Conservation (phyloP, 92 coral and sea anemone species). For the Montipora capitata region DNA sequence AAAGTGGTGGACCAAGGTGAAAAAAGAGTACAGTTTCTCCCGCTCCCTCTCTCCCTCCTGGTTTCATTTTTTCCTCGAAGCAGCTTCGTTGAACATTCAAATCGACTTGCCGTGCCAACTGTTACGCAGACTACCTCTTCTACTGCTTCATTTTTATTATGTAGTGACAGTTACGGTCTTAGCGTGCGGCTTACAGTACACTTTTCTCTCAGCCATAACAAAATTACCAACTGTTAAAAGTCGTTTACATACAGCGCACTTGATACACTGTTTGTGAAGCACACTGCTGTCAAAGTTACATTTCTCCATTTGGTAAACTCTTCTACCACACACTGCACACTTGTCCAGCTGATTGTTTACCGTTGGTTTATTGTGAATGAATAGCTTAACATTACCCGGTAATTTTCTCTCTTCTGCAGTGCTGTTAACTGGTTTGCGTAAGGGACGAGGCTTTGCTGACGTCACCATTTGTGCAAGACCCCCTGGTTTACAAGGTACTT, state of each 20-base stretch:
- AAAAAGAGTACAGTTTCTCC: no score
- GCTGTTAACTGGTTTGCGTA: background rate
- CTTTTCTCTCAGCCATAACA: constrained; percentile 95
- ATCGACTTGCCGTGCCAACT: no score
- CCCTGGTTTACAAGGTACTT: constrained; percentile 32
- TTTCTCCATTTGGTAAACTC: constrained; percentile 97
- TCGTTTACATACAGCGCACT: constrained; percentile 94
- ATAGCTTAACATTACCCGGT: background rate
- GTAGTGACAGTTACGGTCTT: constrained; percentile 56
- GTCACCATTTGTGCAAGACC: constrained; percentile 12
- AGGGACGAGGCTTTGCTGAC: background rate
- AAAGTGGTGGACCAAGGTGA: no score
- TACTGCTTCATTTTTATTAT: background rate
- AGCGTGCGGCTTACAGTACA: constrained; percentile 96
- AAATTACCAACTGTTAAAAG: constrained; percentile 96
- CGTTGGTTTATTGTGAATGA: constrained; percentile 11
- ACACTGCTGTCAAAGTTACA: constrained; percentile 93
- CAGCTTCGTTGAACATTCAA: no score
- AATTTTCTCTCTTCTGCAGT: background rate
- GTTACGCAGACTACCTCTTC: no score
- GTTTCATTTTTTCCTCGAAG: no score
- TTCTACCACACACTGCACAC: constrained; percentile 93
- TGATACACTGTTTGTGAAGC: constrained; percentile 92
- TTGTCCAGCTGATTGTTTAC: constrained; percentile 56
- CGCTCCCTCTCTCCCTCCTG: no score